phyloP scores from a whole-genome alignment of 2,797 vertebrate genomes.

The Graptemys geographica region DNA sequence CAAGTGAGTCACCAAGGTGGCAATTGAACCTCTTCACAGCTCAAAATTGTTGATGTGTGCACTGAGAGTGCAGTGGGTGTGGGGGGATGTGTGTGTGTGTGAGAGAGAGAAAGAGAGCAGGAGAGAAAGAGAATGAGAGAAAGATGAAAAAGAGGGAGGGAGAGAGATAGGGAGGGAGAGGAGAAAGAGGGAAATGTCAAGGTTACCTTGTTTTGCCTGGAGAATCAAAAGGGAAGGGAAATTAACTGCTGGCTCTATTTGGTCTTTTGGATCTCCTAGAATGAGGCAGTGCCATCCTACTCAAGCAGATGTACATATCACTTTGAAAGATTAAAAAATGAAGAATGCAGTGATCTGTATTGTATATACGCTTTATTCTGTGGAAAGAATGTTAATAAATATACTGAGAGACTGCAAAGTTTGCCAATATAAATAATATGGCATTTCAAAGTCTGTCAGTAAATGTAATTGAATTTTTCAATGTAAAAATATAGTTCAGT shows the following conservation, averaged over 20 bases:
- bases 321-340: slow-evolving; percentile 80
- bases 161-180: slow-evolving; percentile 4
- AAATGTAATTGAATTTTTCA: slow-evolving; percentile 84
- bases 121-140: slow-evolving; percentile 32
- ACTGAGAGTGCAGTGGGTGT: slow-evolving; percentile 63
- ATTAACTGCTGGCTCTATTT: slow-evolving; percentile 75
- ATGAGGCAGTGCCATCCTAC: slow-evolving; percentile 55
- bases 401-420: slow-evolving; percentile 73
- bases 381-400: slow-evolving; percentile 81
- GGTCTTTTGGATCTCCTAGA: slow-evolving; percentile 74
- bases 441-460: slow-evolving; percentile 83
- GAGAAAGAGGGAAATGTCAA: slow-evolving; percentile 79
- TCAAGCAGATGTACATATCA: slow-evolving; percentile 72
- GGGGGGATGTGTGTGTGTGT: neutral
- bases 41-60: slow-evolving; percentile 83
- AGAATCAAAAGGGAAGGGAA: slow-evolving; percentile 74
- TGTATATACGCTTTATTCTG: slow-evolving; percentile 78
- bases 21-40: slow-evolving; percentile 84
- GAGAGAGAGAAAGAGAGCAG: neutral
- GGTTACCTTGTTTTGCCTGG: slow-evolving; percentile 77
- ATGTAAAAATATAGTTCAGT: slow-evolving; percentile 80
- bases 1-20: slow-evolving; percentile 83
- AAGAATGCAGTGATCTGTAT: slow-evolving; percentile 81
- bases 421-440: slow-evolving; percentile 82
- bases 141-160: neutral